Evolutionary conservation across 2,888 invertebrate species (phyloP), one percentile per base, ranked within the genome.

Genomic region (Brassicogethes aeneus): DNA sequence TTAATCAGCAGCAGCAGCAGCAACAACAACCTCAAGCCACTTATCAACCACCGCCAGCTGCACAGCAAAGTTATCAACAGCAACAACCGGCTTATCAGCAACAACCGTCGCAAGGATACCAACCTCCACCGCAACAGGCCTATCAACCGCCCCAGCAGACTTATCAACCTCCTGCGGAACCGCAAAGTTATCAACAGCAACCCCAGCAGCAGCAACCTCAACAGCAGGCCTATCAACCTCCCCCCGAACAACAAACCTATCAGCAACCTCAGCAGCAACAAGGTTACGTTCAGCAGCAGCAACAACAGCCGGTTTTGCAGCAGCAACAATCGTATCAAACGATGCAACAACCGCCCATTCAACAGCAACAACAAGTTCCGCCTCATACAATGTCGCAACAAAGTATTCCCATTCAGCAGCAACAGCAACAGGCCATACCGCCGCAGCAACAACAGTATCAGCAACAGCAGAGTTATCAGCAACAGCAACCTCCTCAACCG

Each of bases 401-500:
- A 16, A 38, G 29, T 31, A 29, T 30, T 8, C 38, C 23, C 30
- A 36, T 43, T 23, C 35, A 43, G 31, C 42, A 47, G 7, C 48
- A 51, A 36, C 47, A 47, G 16, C 57, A 59, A 34, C 54, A 51
- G 37, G 48, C 46, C 29, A 41, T 44, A 3, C 51, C 44, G 31
- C 43, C 41, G 23, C 44, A 46, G 7, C 48, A 50, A 12, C 50
- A 46, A 17, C 43, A 38, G 34, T 16, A 17, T 37, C 17, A 39
- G 36, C 34, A 34, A 17, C 40, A 36, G 34, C 29, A 39, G 23
- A 36, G 39, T 32, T 44, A 47, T 37, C 42, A 12, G 39, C 39
- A 33, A 16, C 12, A 34, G 12, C 44, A 48, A 33, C 42, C 40
- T 17, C 15, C 33, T 5, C 42, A 40, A 13, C 51, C 43, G 31